A percentile compares a stretch with the other conserved stretches of the same genome.
phyloP scores from a whole-genome alignment of 2,888 invertebrate genomes.

The Dione juno region DNA sequence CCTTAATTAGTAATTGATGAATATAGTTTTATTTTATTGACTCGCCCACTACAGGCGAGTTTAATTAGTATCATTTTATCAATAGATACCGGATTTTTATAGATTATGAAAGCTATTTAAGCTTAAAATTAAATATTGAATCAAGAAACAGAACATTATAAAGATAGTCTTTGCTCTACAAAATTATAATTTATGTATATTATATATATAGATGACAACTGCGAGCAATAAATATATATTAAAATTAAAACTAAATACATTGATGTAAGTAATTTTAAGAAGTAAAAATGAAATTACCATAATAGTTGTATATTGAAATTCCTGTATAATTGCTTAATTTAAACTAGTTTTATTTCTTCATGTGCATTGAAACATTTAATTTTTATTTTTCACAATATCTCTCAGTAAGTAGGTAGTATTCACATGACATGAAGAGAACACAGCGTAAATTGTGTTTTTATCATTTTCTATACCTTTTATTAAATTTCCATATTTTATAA shows the following conservation, averaged over 20 bases:
- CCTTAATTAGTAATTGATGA: constrained; percentile 26
- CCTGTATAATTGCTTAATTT: background rate
- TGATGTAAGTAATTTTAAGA: background rate
- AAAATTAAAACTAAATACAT: background rate
- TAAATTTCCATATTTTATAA: too few relatives aligned
- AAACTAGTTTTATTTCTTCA: too few relatives aligned
- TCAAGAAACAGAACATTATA: constrained; percentile 6
- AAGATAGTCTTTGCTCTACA: background rate
- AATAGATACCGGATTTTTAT: constrained; percentile 30
- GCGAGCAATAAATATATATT: background rate
- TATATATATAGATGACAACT: background rate
- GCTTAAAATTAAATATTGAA: constrained; percentile 6
- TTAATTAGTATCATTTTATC: constrained; percentile 34
- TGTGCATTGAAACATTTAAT: too few relatives aligned
- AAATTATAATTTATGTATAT: constrained; percentile 6
- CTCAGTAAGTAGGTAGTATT: too few relatives aligned
- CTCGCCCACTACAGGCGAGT: constrained; percentile 34
- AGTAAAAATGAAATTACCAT: background rate
- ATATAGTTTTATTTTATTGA: constrained; percentile 30
- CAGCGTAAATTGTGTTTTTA: too few relatives aligned
- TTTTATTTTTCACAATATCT: too few relatives aligned
- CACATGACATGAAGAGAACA: too few relatives aligned
- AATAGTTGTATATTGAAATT: background rate
- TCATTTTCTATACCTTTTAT: too few relatives aligned
- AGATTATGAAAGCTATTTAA: constrained; percentile 26